Evolutionary conservation across 1,140 invertebrate genomes (phyloP), one percentile per base, ranked within the genome.

Genomic region (Acromyrmex echinatior): DNA sequence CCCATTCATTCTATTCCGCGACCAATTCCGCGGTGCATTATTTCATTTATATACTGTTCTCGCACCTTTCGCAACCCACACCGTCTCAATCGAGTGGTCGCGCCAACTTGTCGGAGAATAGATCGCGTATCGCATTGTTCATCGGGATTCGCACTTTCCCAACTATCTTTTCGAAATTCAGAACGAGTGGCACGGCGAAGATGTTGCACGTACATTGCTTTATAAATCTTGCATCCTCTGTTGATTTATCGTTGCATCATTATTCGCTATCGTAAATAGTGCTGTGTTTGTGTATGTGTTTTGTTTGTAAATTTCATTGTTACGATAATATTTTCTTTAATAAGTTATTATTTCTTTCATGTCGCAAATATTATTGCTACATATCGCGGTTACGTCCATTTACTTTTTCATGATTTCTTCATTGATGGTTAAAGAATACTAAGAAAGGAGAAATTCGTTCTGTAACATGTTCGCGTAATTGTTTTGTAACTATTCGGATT

Each of bases 1-100:
- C 51, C 56, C 56, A 76, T 84, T 84, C 70, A 84, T 84, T 58
- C 80, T 39, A 76, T 84, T 84, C 79, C 45, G 77, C 35, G 45
- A 45, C 31, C 56, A 28, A 35, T n/a, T 60, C 76, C 21, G 53
- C 70, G 58, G 35, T 76, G 81, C n/a, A 71, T 82, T 84, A 76
- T 84, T 84, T 84, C 80, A 84, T 76, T 84, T 84, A 62, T 84
- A 51, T n/a, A n/a, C n/a, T 45, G 63, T 60, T 79, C 65, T 60
- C 78, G 65, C 63, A 25, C 16, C 35, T 70, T 70, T 80, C 76
- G 76, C 76, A 77, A 78, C 45, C n/a, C 28, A 68, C 63, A n/a
- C 53, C 62, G 65, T 88, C 74, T 88, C 80, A 86, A 86, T 85
- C 62, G 87, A 87, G 70, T 39, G 78, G 31, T 51, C 71, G 66